Conservation (phyloP, 2,113 vertebrate genomes). For the Prinia subflava region DNA sequence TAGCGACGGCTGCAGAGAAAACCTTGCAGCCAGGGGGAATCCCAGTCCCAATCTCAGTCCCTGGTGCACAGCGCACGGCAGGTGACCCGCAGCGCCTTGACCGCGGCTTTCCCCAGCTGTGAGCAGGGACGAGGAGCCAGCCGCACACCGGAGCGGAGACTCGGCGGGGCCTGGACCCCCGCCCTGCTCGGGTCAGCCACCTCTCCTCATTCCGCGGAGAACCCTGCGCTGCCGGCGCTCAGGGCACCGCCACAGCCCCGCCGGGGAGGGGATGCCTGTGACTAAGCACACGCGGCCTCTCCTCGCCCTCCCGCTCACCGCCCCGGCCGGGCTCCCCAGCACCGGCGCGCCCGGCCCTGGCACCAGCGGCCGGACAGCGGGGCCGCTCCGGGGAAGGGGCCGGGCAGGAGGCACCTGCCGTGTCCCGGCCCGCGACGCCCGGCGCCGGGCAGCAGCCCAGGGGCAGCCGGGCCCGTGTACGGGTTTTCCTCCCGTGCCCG, state of each 20-base stretch:
- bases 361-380: background rate
- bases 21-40: background rate
- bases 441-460: background rate
- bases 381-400: background rate
- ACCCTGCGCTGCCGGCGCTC: background rate
- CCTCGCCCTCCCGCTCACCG: background rate
- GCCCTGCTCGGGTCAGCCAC: background rate
- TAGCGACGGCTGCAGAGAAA: background rate
- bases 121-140: background rate
- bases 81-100: background rate
- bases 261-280: background rate
- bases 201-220: background rate
- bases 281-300: slow-evolving; percentile 39
- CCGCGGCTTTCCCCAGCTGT: background rate
- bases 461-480: background rate
- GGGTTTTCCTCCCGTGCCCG: background rate
- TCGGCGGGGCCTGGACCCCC: background rate
- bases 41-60: background rate
- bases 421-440: background rate
- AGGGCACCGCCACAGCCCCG: background rate
- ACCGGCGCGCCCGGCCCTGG: background rate
- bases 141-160: background rate
- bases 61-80: background rate
- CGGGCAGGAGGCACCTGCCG: background rate
- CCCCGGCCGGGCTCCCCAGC: background rate